Evolutionary conservation across 2,888 invertebrate species (phyloP), one percentile per base, ranked within the genome.

Genomic region (Morinoia aosen): DNA sequence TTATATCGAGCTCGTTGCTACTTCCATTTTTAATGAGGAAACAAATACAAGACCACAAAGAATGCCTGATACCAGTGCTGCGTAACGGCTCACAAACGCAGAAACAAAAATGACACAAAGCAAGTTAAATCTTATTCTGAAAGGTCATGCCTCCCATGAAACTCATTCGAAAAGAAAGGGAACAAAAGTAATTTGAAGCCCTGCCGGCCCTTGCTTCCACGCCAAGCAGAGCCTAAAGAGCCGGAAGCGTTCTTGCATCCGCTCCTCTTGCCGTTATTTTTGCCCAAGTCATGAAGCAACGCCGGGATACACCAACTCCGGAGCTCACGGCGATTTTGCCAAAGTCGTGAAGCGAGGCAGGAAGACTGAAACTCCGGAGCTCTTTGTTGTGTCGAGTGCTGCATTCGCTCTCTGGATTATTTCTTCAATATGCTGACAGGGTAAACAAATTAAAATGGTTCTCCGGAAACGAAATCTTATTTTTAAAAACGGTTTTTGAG

Each of bases 91-190:
- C 25, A 25, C 33, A 10, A 76, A 76, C 16, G 19, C 76, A 10
- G 19, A 10, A 76, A 76, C 76, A 16, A 76, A 76, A 76, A 76
- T 5, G 48, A 48, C 48, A 33, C 25, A 19, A 76, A 76, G 25
- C 25, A 76, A 33, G 8, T 33, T 76, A 76, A 76, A 76, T 8
- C 61, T 61, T 12, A 3, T 76, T 76, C 33, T 10, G 76, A 33
- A 76, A 76, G 76, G 76, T 76, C 76, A 76, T 76, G 76, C 76
- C 76, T 76, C 25, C 76, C 76, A 76, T 76, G 25, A 76, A 76
- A 19, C 76, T 76, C 33, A 33, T 33, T 25, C 33, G 76, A 7
- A 76, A 33, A 76, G 76, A 76, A 76, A 25, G 33, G 76, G 33
- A 76, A 25, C 76, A 76, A 76, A 76, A 76, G 76, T 76, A 76